Evolutionary conservation across 2,888 invertebrate genomes (phyloP), one percentile per base, ranked within the genome.

Genomic region (Diadegma fenestrale): DNA sequence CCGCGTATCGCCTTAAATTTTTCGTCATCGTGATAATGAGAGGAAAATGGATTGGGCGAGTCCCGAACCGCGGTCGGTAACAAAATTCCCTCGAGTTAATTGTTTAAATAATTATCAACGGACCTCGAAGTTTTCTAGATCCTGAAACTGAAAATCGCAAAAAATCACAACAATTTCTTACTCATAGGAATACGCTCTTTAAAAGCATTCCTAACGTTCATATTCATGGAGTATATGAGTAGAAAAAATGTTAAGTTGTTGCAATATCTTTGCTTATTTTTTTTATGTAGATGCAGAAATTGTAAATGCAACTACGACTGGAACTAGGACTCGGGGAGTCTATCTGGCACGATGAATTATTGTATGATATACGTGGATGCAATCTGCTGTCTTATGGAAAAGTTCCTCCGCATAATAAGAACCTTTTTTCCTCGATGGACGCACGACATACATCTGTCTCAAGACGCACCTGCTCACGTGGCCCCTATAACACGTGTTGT

Each of bases 381-480:
- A 81, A 73, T 51, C 73, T 37, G 61, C 61, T 58, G 69, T 73
- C 72, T 77, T 54, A 64, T 48, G 63, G 72, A 78, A 77, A 54
- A 63, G 78, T 81, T 68, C 58, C 77, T 48, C 63, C 72, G 68
- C 43, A 68, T 37, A 37, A 14, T 37, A 43, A 33, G 63, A 73
- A 58, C 51, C 14, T 63, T 73, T 78, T 37, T 45, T 64, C n/a
- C 51, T 66, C 14, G n/a, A 10, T 58, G 17, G 37, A 22, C 45
- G 48, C 8, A 33, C 26, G 77, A 71, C 71, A n/a, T 69, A 48
- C 58, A 84, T 78, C 80, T 77, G 68, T 73, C 73, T 51, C 63
- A 63, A 51, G 81, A 69, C 84, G 84, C 84, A 85, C 84, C 84
- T 85, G 84, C 68, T 75, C 73, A 69, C 61, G 68, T 51, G 54